These are phyloP conservation scores for Aphidius ervi DNA, from an alignment of 1,140 invertebrate genomes.

Conservation along the genomic window DNA sequence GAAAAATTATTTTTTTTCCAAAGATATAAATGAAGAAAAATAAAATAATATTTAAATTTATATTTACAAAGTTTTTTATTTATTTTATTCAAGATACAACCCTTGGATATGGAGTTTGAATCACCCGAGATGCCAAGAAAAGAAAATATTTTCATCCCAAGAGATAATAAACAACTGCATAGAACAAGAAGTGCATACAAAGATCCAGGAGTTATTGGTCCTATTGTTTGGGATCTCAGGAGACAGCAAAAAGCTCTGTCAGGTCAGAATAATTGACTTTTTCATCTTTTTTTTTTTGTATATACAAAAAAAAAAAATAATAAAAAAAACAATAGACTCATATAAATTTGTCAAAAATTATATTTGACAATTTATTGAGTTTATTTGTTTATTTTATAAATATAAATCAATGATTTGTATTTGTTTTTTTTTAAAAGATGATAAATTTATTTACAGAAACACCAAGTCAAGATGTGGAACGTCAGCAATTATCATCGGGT, in stretches of 20 bases:
- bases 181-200: conserved; percentile 50
- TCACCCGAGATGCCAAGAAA: conserved; percentile 37
- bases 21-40: too few species aligned
- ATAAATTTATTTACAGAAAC: conserved; percentile 23
- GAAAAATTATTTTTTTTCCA: too few species aligned
- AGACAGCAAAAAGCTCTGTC: conserved; percentile 33
- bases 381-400: background rate
- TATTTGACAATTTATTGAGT: background rate
- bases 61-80: background rate
- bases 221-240: conserved; percentile 74
- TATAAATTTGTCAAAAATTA: background rate
- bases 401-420: background rate
- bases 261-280: conserved; percentile 29
- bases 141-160: conserved; percentile 21
- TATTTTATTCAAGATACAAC: conserved; percentile 34
- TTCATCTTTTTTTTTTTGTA: background rate
- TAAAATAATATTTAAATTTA: too few species aligned
- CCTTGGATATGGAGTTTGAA: conserved; percentile 42
- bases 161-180: conserved; percentile 30
- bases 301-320: background rate
- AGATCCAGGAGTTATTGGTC: conserved; percentile 80
- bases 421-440: conserved; percentile 21
- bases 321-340: background rate
- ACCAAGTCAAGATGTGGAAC: conserved; percentile 30
- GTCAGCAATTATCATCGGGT: conserved; percentile 34